These are phyloP conservation scores for Cryptosula pallasiana DNA, from an alignment of 2,888 invertebrate species.

Conservation along the genomic window DNA sequence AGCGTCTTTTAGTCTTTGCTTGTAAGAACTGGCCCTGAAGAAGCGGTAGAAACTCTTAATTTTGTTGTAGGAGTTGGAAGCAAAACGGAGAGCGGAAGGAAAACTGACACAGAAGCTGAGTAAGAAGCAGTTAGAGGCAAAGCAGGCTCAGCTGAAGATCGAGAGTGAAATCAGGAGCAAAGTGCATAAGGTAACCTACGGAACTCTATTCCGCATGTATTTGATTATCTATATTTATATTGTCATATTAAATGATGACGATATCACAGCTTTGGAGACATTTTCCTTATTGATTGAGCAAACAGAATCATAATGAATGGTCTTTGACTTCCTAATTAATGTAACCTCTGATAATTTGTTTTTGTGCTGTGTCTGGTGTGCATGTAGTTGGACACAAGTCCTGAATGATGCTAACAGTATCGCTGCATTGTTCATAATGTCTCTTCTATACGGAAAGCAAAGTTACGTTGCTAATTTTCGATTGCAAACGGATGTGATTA, in stretches of 20 bases:
- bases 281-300: too few species aligned
- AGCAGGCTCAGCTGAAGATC: slow-evolving; percentile 78
- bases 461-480: slow-evolving; percentile 10
- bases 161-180: slow-evolving; percentile 72
- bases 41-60: slow-evolving; percentile 57
- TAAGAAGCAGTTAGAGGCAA: slow-evolving; percentile 85
- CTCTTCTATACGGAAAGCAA: not conserved
- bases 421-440: not conserved
- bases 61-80: slow-evolving; percentile 74
- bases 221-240: too few species aligned
- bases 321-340: too few species aligned
- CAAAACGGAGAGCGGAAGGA: slow-evolving; percentile 35
- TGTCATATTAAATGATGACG: too few species aligned
- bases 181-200: slow-evolving; percentile 59
- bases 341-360: too few species aligned
- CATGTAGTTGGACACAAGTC: too few species aligned
- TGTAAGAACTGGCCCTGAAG: too few species aligned
- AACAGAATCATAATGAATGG: too few species aligned
- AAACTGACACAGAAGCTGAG: slow-evolving; percentile 56
- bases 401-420: too few species aligned
- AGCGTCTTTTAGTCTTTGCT: too few species aligned
- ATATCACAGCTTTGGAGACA: too few species aligned
- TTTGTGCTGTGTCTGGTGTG: too few species aligned
- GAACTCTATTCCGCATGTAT: not conserved
- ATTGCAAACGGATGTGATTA: slow-evolving; percentile 10